phyloP scores from a whole-genome alignment of 2,888 invertebrate genomes.

The Cristatella mucedo region DNA sequence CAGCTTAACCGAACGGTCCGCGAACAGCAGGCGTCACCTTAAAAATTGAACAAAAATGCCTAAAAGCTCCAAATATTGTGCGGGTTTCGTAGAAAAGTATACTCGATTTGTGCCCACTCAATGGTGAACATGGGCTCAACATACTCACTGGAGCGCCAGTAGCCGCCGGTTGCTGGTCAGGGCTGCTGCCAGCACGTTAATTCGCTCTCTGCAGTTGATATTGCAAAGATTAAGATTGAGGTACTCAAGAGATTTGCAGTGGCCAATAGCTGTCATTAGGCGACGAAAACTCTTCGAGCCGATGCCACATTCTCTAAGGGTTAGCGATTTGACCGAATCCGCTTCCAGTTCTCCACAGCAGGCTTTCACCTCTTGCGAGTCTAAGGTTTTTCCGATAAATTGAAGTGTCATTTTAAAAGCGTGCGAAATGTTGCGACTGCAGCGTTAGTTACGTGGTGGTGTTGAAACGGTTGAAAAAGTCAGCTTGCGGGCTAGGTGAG shows the following conservation, averaged over 20 bases:
- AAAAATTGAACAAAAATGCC: no score
- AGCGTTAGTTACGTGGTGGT: no score
- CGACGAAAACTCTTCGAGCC: conserved; percentile 19
- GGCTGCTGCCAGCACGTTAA: conserved; percentile 19
- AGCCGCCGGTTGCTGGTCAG: conserved; percentile 21
- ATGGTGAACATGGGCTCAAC: no score
- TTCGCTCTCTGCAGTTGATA: conserved; percentile 16
- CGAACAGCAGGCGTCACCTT: no score
- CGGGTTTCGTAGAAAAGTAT: no score
- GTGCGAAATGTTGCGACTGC: no score
- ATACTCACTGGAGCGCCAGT: conserved; percentile 23
- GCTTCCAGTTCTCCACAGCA: conserved; percentile 18
- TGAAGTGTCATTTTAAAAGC: no score
- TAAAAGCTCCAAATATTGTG: no score
- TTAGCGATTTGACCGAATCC: conserved; percentile 18
- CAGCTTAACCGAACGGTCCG: no score
- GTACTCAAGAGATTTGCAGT: conserved; percentile 19
- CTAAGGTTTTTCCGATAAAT: conserved; percentile 12
- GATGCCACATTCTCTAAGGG: conserved; percentile 21
- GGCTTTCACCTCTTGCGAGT: conserved; percentile 15
- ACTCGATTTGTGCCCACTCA: no score
- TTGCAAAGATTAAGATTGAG: conserved; percentile 23
- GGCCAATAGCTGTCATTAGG: conserved; percentile 18
- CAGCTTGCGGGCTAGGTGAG: no score
- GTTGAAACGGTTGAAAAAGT: no score